A percentile compares a stretch with the other conserved stretches of the same genome.
These are phyloP conservation scores for Brienomyrus brachyistius DNA, from an alignment of 2,113 vertebrate genomes.

Conservation along the genomic window DNA sequence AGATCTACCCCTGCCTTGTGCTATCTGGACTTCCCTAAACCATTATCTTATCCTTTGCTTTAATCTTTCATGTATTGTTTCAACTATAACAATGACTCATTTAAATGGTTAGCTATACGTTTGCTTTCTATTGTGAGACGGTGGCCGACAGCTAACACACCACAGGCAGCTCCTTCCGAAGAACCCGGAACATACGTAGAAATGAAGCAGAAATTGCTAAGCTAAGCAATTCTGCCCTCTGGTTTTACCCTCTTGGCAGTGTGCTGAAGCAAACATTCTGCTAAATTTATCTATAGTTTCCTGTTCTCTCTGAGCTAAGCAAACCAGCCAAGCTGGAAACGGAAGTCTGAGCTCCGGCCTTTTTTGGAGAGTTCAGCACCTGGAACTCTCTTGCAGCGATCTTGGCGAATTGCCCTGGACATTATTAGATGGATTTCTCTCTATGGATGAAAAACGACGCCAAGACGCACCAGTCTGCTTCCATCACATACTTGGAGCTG, in stretches of 20 bases:
- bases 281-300: slow-evolving; percentile 4
- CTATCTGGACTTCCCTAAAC: neutral
- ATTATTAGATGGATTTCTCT: neutral
- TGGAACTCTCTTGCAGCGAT: neutral
- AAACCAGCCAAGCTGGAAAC: neutral
- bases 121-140: neutral
- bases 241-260: neutral
- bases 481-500: neutral
- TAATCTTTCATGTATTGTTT: neutral
- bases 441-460: neutral
- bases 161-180: neutral
- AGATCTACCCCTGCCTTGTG: neutral
- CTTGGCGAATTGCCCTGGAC: neutral
- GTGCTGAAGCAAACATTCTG: neutral
- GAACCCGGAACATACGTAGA: neutral
- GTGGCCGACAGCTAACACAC: neutral
- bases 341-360: neutral
- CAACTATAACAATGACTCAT: neutral
- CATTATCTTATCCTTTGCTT: neutral
- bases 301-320: neutral
- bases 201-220: neutral
- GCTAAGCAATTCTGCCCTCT: neutral
- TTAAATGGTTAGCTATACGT: neutral
- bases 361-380: neutral
- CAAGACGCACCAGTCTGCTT: neutral